phyloP scores from a whole-genome alignment of 2,888 invertebrate species.

The Aphelenchoides bicaudatus region DNA sequence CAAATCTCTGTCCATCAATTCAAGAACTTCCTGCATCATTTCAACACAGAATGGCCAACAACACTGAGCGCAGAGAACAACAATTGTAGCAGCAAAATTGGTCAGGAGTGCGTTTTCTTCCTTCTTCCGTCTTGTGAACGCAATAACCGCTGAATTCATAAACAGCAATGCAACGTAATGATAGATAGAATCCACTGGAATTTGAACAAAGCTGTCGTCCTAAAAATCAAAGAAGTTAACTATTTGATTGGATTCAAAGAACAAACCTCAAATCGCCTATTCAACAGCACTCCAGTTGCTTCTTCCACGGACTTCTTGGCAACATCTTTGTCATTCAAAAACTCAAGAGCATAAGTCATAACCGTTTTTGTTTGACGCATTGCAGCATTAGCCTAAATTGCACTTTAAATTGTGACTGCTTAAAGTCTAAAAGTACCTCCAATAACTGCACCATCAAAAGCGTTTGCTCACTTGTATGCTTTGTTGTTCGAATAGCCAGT shows the following conservation, averaged over 20 bases:
- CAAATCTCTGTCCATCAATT: not conserved
- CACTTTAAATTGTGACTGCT: not conserved
- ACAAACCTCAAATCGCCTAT: not conserved
- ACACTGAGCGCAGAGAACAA: not conserved
- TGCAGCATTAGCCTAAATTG: constrained; percentile 12
- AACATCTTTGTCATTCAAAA: constrained; percentile 11
- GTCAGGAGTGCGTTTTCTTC: not conserved
- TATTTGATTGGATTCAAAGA: not conserved
- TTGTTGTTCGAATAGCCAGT: constrained; percentile 19
- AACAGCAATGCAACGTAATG: constrained; percentile 7
- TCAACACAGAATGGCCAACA: not conserved
- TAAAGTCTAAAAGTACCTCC: constrained; percentile 5
- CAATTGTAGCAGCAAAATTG: not conserved
- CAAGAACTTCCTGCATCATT: not conserved
- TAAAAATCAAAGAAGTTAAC: constrained; percentile 7
- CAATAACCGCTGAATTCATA: constrained; percentile 4
- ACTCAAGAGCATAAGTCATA: constrained; percentile 1
- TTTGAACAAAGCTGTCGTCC: not conserved
- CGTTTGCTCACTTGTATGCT: constrained; percentile 13
- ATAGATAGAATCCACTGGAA: constrained; percentile 3
- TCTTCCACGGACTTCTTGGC: constrained; percentile 6
- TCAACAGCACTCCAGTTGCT: not conserved
- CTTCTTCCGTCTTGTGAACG: not conserved
- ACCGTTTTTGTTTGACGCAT: not conserved
- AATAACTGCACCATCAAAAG: constrained; percentile 11